Evolutionary conservation across 2,888 invertebrate genomes (phyloP).

Genomic region (Cantharis lateralis): DNA sequence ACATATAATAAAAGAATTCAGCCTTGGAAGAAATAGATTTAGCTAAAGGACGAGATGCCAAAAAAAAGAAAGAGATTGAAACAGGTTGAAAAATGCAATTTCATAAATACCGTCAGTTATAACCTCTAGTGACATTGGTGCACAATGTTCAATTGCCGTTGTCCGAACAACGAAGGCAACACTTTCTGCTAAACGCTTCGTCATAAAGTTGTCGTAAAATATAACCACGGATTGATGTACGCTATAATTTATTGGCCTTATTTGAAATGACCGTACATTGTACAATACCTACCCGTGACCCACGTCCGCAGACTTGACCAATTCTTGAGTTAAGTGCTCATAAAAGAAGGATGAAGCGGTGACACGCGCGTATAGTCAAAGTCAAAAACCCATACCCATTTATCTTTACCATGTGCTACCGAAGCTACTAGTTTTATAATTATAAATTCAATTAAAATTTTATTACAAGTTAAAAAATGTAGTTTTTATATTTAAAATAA

Average conservation of each 20-base stretch:
- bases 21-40: background rate
- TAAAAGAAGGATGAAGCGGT: conserved; percentile 34
- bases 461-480: conserved; percentile 7
- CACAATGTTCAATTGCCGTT: conserved; percentile 41
- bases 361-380: conserved; percentile 31
- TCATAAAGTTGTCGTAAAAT: conserved; percentile 46
- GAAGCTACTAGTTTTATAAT: conserved; percentile 27
- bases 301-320: conserved; percentile 32
- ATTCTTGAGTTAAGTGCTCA: conserved; percentile 35
- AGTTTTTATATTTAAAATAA: conserved; percentile 5
- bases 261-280: conserved; percentile 37
- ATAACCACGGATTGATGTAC: conserved; percentile 43
- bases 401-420: conserved; percentile 12
- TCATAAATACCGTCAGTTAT: conserved; percentile 42
- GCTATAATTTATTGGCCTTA: conserved; percentile 43
- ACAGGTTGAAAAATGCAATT: conserved; percentile 34
- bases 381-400: conserved; percentile 14
- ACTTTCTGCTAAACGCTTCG: conserved; percentile 42
- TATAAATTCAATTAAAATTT: conserved; percentile 39
- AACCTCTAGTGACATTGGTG: conserved; percentile 42
- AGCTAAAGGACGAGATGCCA: background rate
- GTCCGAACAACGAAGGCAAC: conserved; percentile 34
- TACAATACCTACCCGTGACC: conserved; percentile 31
- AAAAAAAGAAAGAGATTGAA: conserved; percentile 18
- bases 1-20: background rate